A percentile compares a stretch with the other conserved stretches of the same genome.
Evolutionary conservation across 2,888 invertebrate genomes (phyloP).

Genomic region (Tachina lurida): DNA sequence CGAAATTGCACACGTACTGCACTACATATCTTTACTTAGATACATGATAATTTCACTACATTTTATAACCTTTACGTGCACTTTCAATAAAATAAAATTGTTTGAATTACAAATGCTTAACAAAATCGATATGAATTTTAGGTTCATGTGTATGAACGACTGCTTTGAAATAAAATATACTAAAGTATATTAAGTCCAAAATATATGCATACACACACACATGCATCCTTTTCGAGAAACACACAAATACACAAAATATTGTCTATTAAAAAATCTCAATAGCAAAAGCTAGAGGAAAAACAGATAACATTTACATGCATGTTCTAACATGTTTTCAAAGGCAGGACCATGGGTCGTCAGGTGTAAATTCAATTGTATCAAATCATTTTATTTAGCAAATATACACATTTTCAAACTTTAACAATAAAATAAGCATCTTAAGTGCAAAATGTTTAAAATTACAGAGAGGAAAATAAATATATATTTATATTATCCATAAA

Average conservation of each 20-base stretch:
- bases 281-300: neutral
- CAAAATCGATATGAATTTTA: conserved; percentile 43
- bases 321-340: neutral
- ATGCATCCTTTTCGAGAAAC: neutral
- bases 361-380: conserved; percentile 10
- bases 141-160: neutral
- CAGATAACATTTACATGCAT: neutral
- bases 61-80: neutral
- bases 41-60: neutral
- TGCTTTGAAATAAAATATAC: neutral
- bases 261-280: neutral
- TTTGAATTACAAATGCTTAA: conserved; percentile 29
- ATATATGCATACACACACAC: neutral
- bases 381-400: neutral
- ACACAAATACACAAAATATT: neutral
- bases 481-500: too few species aligned
- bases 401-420: neutral
- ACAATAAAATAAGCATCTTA: too few species aligned
- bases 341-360: neutral
- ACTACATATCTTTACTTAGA: neutral
- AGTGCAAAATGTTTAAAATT: too few species aligned
- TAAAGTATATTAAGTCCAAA: neutral
- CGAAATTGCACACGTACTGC: too few species aligned
- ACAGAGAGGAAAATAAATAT: too few species aligned
- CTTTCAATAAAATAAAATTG: neutral